Evolutionary conservation across 1,140 invertebrate species (phyloP).

Genomic region (Heliconius nattereri): DNA sequence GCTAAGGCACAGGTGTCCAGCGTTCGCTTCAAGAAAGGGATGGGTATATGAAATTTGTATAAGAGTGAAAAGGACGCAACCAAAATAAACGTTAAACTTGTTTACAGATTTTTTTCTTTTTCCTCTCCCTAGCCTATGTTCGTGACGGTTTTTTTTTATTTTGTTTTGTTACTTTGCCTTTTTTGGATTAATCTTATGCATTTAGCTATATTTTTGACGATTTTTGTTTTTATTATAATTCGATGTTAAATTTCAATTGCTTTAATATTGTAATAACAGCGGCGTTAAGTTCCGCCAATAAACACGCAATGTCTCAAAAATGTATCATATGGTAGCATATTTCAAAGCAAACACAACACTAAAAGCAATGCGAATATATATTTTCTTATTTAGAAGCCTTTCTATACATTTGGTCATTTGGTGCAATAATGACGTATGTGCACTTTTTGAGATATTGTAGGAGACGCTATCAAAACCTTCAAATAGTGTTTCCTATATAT

Average conservation of each 20-base stretch:
- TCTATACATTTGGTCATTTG: too few relatives aligned
- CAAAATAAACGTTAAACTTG: constrained; percentile 81
- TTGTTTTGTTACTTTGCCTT: constrained; percentile 72
- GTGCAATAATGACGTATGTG: too few relatives aligned
- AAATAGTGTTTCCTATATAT: too few relatives aligned
- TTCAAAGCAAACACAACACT: too few relatives aligned
- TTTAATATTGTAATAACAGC: neutral
- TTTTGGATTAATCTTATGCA: constrained; percentile 77
- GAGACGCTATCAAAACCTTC: too few relatives aligned
- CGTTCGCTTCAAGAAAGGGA: constrained; percentile 71
- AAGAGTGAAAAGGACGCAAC: constrained; percentile 62
- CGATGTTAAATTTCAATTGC: constrained; percentile 4
- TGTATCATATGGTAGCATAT: too few relatives aligned
- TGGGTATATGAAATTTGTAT: constrained; percentile 40
- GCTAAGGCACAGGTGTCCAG: constrained; percentile 81
- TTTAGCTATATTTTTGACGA: constrained; percentile 75
- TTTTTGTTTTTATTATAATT: constrained; percentile 18
- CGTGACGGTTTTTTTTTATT: constrained; percentile 78
- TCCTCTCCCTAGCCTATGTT: constrained; percentile 80
- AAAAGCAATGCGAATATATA: too few relatives aligned
- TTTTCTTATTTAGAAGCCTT: too few relatives aligned
- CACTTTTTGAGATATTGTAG: too few relatives aligned
- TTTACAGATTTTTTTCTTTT: constrained; percentile 75
- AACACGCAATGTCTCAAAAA: too few relatives aligned
- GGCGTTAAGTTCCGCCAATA: neutral